Conservation (phyloP, 2,888 invertebrate genomes). For the Dicranocentrus wangi region DNA sequence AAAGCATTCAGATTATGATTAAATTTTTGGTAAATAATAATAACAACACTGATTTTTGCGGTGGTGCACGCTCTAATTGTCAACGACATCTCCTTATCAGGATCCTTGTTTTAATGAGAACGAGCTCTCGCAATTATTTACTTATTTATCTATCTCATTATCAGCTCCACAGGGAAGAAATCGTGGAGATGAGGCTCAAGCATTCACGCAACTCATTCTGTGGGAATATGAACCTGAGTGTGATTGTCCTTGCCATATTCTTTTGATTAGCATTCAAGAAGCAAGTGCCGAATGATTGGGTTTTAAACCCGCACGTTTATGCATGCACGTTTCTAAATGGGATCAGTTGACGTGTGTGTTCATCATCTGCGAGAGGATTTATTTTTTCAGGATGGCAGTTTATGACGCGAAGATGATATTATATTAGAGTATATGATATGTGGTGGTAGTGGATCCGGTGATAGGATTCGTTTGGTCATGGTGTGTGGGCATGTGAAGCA, state of each 20-base stretch:
- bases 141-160: background rate
- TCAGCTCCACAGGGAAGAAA: background rate
- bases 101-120: background rate
- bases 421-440: background rate
- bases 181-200: background rate
- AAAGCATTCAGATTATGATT: background rate
- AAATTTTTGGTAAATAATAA: background rate
- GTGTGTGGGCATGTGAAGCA: slow-evolving; percentile 55
- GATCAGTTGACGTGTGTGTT: background rate
- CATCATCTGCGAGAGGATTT: no score
- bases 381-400: no score
- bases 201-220: background rate
- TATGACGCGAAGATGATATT: background rate
- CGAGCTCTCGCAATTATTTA: background rate
- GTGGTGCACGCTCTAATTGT: slow-evolving; percentile 14
- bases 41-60: background rate
- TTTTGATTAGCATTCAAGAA: no score
- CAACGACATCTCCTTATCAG: no score
- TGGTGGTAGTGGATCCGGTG: no score
- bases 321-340: background rate
- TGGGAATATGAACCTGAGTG: no score
- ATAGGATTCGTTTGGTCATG: slow-evolving; percentile 49
- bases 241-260: no score
- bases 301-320: background rate
- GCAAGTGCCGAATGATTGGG: no score